Evolutionary conservation across 2,888 invertebrate genomes (phyloP).

Genomic region (Sycophila texana): DNA sequence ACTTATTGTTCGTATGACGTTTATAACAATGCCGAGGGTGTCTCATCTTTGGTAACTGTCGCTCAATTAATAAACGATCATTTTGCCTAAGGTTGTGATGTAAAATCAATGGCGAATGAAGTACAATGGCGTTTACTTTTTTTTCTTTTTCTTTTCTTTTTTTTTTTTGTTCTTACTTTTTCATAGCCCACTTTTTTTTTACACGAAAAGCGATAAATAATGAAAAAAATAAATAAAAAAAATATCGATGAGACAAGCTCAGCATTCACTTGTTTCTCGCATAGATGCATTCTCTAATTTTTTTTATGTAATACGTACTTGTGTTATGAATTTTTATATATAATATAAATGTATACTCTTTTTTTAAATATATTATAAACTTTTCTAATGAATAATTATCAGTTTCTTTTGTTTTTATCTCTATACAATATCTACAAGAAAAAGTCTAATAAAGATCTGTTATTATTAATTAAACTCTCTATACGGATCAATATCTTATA

Average conservation of each 20-base stretch:
- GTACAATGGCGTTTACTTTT: neutral
- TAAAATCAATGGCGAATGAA: neutral
- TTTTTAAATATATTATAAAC: constrained; percentile 71
- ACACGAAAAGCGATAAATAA: constrained; percentile 13
- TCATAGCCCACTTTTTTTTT: neutral
- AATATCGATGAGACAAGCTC: constrained; percentile 48
- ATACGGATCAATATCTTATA: constrained; percentile 50
- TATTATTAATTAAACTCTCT: constrained; percentile 74
- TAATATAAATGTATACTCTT: constrained; percentile 54
- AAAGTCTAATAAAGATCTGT: constrained; percentile 73
- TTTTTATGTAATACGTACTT: constrained; percentile 6
- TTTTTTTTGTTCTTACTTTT: neutral
- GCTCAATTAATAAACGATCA: neutral
- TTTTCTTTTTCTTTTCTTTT: neutral
- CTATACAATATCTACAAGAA: constrained; percentile 70
- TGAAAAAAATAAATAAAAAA: constrained; percentile 39
- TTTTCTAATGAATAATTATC: constrained; percentile 71
- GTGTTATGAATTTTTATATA: constrained; percentile 47
- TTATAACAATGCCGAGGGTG: constrained; percentile 32
- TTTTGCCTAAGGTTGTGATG: neutral
- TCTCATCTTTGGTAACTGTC: constrained; percentile 54
- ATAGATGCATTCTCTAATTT: constrained; percentile 30
- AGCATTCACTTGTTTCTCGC: constrained; percentile 29
- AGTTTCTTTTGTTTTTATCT: constrained; percentile 71
- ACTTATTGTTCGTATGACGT: constrained; percentile 23